Percentiles rank a stretch among this genome's conserved stretches.
These are phyloP conservation scores for Scopus umbretta DNA, from an alignment of 2,113 vertebrate genomes.

Conservation along the genomic window DNA sequence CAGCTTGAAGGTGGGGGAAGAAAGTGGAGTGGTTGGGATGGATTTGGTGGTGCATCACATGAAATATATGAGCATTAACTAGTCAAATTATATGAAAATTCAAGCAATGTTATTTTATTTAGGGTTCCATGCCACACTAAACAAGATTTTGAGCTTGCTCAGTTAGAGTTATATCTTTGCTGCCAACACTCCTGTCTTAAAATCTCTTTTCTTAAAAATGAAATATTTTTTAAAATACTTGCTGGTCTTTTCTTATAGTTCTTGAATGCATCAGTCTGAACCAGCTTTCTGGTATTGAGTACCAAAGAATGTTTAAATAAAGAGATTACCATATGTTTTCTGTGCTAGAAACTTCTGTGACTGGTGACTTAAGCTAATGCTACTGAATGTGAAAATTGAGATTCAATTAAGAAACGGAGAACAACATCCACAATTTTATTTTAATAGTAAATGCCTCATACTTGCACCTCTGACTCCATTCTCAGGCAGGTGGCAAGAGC, in stretches of 20 bases:
- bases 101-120: background rate
- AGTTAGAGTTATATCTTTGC: background rate
- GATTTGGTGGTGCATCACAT: background rate
- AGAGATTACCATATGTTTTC: background rate
- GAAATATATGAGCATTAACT: background rate
- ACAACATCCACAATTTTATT: background rate
- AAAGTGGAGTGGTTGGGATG: background rate
- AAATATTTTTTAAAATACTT: background rate
- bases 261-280: background rate
- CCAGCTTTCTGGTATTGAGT: background rate
- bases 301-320: background rate
- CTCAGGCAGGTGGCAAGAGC: background rate
- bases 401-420: background rate
- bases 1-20: background rate
- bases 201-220: background rate
- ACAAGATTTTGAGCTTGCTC: background rate
- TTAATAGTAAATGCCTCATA: background rate
- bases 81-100: background rate
- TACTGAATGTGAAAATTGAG: background rate
- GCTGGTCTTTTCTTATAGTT: background rate
- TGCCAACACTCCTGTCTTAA: background rate
- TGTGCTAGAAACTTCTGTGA: background rate
- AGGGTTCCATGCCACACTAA: background rate
- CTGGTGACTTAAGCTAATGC: background rate
- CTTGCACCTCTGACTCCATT: background rate